phyloP scores from a whole-genome alignment of 2,797 vertebrate genomes.

The Protosalanx chinensis region DNA sequence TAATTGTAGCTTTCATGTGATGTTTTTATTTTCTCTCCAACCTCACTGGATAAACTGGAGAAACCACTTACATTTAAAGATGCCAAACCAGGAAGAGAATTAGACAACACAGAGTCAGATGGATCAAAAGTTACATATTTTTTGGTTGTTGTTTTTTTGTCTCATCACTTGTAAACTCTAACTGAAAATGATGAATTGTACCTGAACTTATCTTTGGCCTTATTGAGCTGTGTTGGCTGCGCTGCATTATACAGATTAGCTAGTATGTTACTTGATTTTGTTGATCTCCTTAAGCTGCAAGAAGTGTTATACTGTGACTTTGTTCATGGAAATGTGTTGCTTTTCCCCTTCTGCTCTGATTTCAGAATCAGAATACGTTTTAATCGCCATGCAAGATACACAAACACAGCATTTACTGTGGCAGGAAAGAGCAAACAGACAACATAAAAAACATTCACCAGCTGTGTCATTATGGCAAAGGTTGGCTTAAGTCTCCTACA shows the following conservation, averaged over 20 bases:
- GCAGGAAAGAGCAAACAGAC: too few relatives aligned
- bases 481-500: constrained; percentile 56
- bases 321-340: constrained; percentile 35
- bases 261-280: constrained; percentile 32
- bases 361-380: too few relatives aligned
- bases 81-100: constrained; percentile 67
- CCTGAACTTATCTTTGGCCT: constrained; percentile 30
- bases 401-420: too few relatives aligned
- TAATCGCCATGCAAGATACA: too few relatives aligned
- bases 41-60: constrained; percentile 80
- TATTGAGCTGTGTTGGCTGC: constrained; percentile 27
- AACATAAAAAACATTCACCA: constrained; percentile 32
- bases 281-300: constrained; percentile 16
- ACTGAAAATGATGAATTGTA: constrained; percentile 52
- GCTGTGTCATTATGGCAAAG: constrained; percentile 56
- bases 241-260: neutral
- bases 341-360: constrained; percentile 15
- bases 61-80: constrained; percentile 78
- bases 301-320: constrained; percentile 31
- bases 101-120: constrained; percentile 57
- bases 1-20: constrained; percentile 76
- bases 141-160: constrained; percentile 14
- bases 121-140: constrained; percentile 39
- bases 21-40: constrained; percentile 82
- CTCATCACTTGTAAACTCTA: constrained; percentile 44